These are phyloP conservation scores for Drosophila recens DNA, from an alignment of 2,888 invertebrate species.

Conservation along the genomic window DNA sequence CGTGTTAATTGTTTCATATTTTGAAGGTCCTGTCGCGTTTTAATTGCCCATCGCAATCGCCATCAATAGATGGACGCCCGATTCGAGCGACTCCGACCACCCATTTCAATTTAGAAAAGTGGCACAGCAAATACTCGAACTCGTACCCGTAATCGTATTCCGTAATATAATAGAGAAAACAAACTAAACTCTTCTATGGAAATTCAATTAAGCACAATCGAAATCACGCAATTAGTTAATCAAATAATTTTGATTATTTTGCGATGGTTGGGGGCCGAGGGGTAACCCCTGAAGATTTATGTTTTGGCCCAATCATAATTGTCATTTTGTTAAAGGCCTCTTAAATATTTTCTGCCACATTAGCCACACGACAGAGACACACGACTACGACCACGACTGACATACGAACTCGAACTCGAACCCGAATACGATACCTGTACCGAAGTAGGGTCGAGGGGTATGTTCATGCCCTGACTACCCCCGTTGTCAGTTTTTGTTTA, in stretches of 20 bases:
- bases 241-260: conserved; percentile 80
- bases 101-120: conserved; percentile 76
- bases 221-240: conserved; percentile 85
- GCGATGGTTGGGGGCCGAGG: neutral
- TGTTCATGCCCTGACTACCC: conserved; percentile 68
- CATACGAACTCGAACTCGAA: conserved; percentile 15
- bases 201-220: conserved; percentile 81
- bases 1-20: conserved; percentile 82
- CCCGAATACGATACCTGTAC: conserved; percentile 15
- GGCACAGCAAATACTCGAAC: conserved; percentile 51
- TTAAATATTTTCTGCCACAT: conserved; percentile 66
- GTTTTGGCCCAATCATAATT: conserved; percentile 59
- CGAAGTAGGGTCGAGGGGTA: conserved; percentile 8
- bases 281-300: conserved; percentile 62
- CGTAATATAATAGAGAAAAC: conserved; percentile 45
- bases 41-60: conserved; percentile 63
- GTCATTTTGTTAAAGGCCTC: conserved; percentile 63
- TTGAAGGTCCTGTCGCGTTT: conserved; percentile 73
- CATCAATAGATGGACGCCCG: conserved; percentile 48
- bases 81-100: conserved; percentile 15
- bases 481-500: conserved; percentile 76
- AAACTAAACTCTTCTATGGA: conserved; percentile 60
- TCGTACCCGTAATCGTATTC: conserved; percentile 13
- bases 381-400: conserved; percentile 65
- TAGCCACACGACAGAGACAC: conserved; percentile 39